Evolutionary conservation across 2,888 invertebrate species (phyloP).

Genomic region (Miltochrista miniata): DNA sequence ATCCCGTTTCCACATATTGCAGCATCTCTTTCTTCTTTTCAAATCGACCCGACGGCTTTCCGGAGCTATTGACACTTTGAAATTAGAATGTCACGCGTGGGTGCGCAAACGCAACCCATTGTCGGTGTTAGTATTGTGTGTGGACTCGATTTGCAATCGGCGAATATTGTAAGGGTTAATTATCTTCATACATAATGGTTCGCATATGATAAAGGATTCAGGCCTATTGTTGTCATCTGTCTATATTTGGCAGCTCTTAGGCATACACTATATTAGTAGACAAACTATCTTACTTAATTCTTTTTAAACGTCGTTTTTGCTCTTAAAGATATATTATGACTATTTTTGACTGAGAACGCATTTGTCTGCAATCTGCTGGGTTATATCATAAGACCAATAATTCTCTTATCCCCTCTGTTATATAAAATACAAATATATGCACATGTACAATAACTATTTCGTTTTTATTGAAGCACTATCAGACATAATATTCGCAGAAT

Average conservation of each 20-base stretch:
- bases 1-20: conserved; percentile 48
- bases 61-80: conserved; percentile 73
- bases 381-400: not conserved
- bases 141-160: conserved; percentile 52
- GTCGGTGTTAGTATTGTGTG: conserved; percentile 54
- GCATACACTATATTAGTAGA: not conserved
- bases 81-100: conserved; percentile 78
- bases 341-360: too few relatives aligned
- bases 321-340: too few relatives aligned
- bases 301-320: not conserved
- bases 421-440: not conserved
- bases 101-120: conserved; percentile 72
- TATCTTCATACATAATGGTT: conserved; percentile 27
- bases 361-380: too few relatives aligned
- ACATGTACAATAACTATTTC: not conserved
- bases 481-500: conserved; percentile 15
- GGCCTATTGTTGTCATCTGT: conserved; percentile 31
- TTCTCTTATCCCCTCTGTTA: not conserved
- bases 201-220: conserved; percentile 36
- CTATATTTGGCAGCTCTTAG: conserved; percentile 12
- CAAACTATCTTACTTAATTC: not conserved
- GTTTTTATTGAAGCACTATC: not conserved
- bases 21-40: conserved; percentile 50
- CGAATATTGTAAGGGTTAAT: conserved; percentile 56
- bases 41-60: conserved; percentile 62